A percentile compares a stretch with the other conserved stretches of the same genome.
Evolutionary conservation across 1,140 invertebrate species (phyloP).

Genomic region (Eufriesea mexicana): DNA sequence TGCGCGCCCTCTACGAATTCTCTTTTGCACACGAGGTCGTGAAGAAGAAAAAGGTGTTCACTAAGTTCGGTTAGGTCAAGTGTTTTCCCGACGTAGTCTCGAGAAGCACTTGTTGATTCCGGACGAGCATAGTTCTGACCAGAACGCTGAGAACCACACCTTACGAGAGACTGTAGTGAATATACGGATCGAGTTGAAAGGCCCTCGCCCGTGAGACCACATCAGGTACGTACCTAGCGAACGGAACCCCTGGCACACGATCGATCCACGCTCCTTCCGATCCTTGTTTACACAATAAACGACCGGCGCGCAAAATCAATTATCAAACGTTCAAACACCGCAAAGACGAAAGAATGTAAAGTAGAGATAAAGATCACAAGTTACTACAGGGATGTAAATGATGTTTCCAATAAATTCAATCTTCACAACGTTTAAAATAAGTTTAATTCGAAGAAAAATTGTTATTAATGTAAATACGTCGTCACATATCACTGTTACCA

Average conservation of each 20-base stretch:
- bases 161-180: conserved; percentile 70
- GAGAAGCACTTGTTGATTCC: conserved; percentile 69
- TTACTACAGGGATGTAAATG: too few relatives aligned
- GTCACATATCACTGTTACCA: background rate
- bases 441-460: too few relatives aligned
- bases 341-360: background rate
- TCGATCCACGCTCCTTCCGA: background rate
- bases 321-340: background rate
- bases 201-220: conserved; percentile 71
- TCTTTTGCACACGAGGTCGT: background rate
- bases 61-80: conserved; percentile 49
- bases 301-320: background rate
- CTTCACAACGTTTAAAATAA: too few relatives aligned
- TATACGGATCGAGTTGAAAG: conserved; percentile 72
- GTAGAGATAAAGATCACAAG: too few relatives aligned
- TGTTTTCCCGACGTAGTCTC: conserved; percentile 55
- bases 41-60: conserved; percentile 16
- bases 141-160: conserved; percentile 71
- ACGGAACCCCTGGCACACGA: background rate
- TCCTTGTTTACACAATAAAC: background rate
- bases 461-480: too few relatives aligned
- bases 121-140: conserved; percentile 64
- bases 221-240: conserved; percentile 61
- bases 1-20: background rate
- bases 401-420: too few relatives aligned